These are phyloP conservation scores for Xiphydria camelus DNA, from an alignment of 2,888 invertebrate genomes.

Conservation along the genomic window DNA sequence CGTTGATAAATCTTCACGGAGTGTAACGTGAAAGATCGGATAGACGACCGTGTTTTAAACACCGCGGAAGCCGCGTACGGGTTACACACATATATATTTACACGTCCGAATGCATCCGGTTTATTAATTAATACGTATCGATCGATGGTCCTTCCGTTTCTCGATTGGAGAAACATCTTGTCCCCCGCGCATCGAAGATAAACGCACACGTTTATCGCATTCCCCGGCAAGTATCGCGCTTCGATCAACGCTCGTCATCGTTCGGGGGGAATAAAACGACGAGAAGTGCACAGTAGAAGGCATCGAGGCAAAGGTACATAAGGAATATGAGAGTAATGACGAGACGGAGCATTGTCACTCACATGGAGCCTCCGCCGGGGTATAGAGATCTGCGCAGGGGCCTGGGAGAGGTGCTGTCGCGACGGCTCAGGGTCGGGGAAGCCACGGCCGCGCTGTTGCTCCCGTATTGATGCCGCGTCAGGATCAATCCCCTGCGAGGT, in stretches of 20 bases:
- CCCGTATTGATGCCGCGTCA: constrained; percentile 50
- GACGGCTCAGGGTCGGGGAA: constrained; percentile 51
- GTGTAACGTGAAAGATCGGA: too few relatives aligned
- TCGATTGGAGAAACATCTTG: too few relatives aligned
- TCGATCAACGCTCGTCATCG: constrained; percentile 1
- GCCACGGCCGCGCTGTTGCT: constrained; percentile 42
- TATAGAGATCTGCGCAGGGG: constrained; percentile 51
- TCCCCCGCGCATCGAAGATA: too few relatives aligned
- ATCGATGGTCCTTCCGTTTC: too few relatives aligned
- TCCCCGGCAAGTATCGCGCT: too few relatives aligned
- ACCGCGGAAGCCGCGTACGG: too few relatives aligned
- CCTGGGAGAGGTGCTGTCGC: constrained; percentile 54
- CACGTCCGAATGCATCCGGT: too few relatives aligned
- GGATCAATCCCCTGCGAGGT: constrained; percentile 49
- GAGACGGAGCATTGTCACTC: constrained; percentile 53
- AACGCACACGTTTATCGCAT: too few relatives aligned
- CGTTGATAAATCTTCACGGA: too few relatives aligned
- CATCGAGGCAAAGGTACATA: constrained; percentile 44
- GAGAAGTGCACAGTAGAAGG: constrained; percentile 42
- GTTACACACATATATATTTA: too few relatives aligned
- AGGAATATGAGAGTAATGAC: constrained; percentile 46
- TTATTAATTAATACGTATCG: too few relatives aligned
- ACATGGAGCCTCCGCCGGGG: constrained; percentile 56
- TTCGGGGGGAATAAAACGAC: constrained; percentile 12
- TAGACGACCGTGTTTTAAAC: too few relatives aligned